A percentile compares a stretch with the other conserved stretches of the same genome.
Conservation (phyloP, 2,888 invertebrate species). For the Nudaria mundana region DNA sequence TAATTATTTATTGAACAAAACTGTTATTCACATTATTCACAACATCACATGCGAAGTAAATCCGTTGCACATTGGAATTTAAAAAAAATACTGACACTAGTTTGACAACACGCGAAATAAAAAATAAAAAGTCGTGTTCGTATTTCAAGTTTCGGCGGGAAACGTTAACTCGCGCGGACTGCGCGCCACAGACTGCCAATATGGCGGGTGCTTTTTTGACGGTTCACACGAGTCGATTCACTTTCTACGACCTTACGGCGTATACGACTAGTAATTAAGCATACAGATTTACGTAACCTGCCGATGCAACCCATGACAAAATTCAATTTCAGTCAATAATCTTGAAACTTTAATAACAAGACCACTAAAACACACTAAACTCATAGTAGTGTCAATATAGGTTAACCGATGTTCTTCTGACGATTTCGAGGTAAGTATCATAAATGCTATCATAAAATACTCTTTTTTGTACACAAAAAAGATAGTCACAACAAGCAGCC, state of each 20-base stretch:
- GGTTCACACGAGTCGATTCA: conserved; percentile 80
- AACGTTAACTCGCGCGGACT: conserved; percentile 67
- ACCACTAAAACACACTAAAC: too few species aligned
- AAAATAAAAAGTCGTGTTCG: conserved; percentile 51
- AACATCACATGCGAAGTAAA: conserved; percentile 49
- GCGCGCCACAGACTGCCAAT: conserved; percentile 76
- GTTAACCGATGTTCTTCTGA: too few species aligned
- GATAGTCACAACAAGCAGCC: too few species aligned
- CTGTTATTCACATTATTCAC: conserved; percentile 70
- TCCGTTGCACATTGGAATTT: conserved; percentile 37
- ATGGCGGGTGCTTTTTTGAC: conserved; percentile 77
- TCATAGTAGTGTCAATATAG: too few species aligned
- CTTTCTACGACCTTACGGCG: conserved; percentile 81
- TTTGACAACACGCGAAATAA: conserved; percentile 50
- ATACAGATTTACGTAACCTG: conserved; percentile 74
- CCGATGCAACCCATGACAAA: conserved; percentile 64
- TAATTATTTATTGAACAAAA: conserved; percentile 45
- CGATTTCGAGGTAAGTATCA: too few species aligned
- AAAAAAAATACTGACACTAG: conserved; percentile 51
- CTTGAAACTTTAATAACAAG: too few species aligned
- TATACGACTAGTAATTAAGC: conserved; percentile 77
- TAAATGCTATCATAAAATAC: too few species aligned
- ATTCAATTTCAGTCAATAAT: conserved; percentile 60
- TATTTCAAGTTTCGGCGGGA: conserved; percentile 67
- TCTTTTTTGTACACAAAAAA: too few species aligned